Conservation (phyloP, 2,888 invertebrate genomes). For the Drosophila hamatofila region DNA sequence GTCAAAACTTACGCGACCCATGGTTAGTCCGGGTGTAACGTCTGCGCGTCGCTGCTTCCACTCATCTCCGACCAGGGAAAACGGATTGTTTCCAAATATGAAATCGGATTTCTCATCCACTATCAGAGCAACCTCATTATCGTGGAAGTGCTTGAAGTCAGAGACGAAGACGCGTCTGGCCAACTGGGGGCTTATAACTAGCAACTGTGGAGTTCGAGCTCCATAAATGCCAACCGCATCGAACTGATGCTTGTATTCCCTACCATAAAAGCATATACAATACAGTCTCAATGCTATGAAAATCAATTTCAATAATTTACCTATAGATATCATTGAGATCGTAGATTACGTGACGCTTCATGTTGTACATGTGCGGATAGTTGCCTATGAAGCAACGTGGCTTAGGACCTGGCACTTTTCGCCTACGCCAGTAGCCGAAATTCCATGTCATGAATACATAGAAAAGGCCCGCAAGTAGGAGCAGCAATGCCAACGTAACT, state of each 20-base stretch:
- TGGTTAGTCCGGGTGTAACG: conserved; percentile 86
- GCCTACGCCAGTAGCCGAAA: conserved; percentile 84
- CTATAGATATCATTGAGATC: conserved; percentile 84
- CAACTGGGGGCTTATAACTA: conserved; percentile 83
- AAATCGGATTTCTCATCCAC: conserved; percentile 85
- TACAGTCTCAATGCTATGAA: not conserved
- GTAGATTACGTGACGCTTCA: conserved; percentile 77
- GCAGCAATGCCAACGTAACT: conserved; percentile 49
- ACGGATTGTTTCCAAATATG: conserved; percentile 86
- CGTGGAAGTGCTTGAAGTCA: conserved; percentile 84
- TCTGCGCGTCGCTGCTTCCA: conserved; percentile 86
- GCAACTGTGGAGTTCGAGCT: conserved; percentile 80
- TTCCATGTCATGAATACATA: conserved; percentile 79
- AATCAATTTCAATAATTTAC: conserved; percentile 70
- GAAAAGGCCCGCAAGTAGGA: conserved; percentile 36
- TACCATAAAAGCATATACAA: not conserved
- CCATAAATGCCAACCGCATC: conserved; percentile 85
- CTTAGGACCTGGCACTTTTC: conserved; percentile 82
- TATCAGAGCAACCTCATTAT: conserved; percentile 68
- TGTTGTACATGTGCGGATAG: conserved; percentile 69
- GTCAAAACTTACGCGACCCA: conserved; percentile 84
- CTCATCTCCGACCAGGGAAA: conserved; percentile 85
- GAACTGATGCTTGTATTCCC: conserved; percentile 64
- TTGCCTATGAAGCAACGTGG: conserved; percentile 83
- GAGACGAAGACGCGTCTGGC: conserved; percentile 83